Percentiles rank a stretch among this genome's conserved stretches.
These are phyloP conservation scores for Cynaeus angustus DNA, from an alignment of 2,888 invertebrate species.

Conservation along the genomic window DNA sequence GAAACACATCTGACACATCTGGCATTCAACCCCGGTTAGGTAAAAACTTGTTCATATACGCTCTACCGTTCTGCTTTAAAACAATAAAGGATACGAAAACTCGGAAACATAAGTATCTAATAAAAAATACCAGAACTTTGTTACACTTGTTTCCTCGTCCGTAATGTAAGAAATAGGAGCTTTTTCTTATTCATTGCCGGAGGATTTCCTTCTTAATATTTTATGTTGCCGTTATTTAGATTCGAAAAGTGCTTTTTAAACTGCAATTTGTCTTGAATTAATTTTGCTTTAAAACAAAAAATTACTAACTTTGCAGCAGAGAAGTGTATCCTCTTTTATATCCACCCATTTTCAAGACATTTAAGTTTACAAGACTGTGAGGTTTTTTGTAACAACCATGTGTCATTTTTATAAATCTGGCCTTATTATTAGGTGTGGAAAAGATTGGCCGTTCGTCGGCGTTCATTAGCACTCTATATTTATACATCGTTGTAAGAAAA, in stretches of 20 bases:
- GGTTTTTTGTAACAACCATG: slow-evolving; percentile 3
- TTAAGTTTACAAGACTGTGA: too few species aligned
- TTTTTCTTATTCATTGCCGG: slow-evolving; percentile 48
- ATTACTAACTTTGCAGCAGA: slow-evolving; percentile 23
- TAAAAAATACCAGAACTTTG: slow-evolving; percentile 53
- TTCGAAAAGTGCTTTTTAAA: slow-evolving; percentile 46
- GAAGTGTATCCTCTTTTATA: not conserved
- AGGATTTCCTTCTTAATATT: slow-evolving; percentile 37
- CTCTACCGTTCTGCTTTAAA: slow-evolving; percentile 49
- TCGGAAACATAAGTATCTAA: slow-evolving; percentile 54
- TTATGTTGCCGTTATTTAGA: slow-evolving; percentile 45
- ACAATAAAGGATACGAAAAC: slow-evolving; percentile 53
- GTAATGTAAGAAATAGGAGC: slow-evolving; percentile 49
- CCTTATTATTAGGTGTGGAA: slow-evolving; percentile 14
- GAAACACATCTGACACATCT: slow-evolving; percentile 51
- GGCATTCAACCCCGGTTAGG: slow-evolving; percentile 48
- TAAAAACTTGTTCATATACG: slow-evolving; percentile 52
- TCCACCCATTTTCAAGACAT: not conserved
- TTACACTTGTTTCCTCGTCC: slow-evolving; percentile 55
- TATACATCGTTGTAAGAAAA: slow-evolving; percentile 13
- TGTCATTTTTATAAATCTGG: slow-evolving; percentile 5
- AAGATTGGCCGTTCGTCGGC: slow-evolving; percentile 19
- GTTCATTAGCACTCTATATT: slow-evolving; percentile 43
- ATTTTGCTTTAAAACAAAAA: slow-evolving; percentile 28
- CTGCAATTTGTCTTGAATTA: slow-evolving; percentile 41